phyloP scores from a whole-genome alignment of 2,888 invertebrate species.

The Tuberolachnus salignus region DNA sequence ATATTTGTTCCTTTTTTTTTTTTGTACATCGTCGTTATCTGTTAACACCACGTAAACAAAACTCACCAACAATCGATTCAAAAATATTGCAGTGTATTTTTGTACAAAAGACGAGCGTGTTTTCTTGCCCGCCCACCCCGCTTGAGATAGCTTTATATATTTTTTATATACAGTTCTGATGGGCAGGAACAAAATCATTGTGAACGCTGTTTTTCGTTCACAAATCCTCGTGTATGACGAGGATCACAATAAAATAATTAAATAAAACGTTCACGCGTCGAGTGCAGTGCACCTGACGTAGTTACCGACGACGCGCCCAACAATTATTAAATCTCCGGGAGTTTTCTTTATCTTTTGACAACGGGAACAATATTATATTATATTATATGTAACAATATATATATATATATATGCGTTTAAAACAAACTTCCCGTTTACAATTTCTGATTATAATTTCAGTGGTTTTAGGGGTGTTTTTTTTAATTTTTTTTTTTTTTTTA shows the following conservation, averaged over 20 bases:
- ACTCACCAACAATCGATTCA: no score
- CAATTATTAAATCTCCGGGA: not conserved
- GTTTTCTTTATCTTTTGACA: not conserved
- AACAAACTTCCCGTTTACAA: constrained; percentile 14
- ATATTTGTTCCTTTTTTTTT: no score
- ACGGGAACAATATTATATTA: constrained; percentile 5
- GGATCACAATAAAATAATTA: constrained; percentile 4
- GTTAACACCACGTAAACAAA: no score
- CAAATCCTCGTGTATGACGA: not conserved
- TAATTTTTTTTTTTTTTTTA: no score
- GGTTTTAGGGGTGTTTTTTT: no score
- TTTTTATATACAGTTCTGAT: not conserved
- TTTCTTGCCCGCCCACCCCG: no score
- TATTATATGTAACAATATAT: no score
- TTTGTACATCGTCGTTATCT: no score
- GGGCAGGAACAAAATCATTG: no score
- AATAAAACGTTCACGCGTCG: not conserved
- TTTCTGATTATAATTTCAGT: not conserved
- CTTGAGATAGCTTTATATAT: no score
- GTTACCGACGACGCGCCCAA: not conserved
- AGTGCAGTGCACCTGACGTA: not conserved
- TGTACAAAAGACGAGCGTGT: not conserved
- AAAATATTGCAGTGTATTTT: no score
- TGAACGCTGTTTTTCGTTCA: not conserved
- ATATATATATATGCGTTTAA: no score